A percentile compares a stretch with the other conserved stretches of the same genome.
phyloP scores from a whole-genome alignment of 2,888 invertebrate species.

The Archaeoteleia sp. region DNA sequence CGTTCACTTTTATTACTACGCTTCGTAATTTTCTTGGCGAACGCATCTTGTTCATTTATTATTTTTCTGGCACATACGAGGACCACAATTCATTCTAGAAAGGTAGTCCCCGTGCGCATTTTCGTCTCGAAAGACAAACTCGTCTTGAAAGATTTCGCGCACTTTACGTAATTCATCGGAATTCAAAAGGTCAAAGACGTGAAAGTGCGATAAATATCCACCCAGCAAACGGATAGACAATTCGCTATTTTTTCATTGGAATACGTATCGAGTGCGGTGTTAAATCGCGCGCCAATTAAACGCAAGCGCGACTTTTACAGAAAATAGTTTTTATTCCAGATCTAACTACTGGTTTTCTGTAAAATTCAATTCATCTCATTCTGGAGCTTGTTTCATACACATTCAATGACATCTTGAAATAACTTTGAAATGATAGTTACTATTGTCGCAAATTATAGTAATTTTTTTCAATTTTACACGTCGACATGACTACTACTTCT shows the following conservation, averaged over 20 bases:
- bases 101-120: neutral
- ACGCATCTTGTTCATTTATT: neutral
- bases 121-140: slow-evolving; percentile 3
- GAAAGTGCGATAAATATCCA: slow-evolving; percentile 22
- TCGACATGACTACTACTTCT: slow-evolving; percentile 33
- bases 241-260: too few species aligned
- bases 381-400: slow-evolving; percentile 33
- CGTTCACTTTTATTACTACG: slow-evolving; percentile 18
- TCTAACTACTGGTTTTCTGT: slow-evolving; percentile 23
- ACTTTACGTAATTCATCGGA: slow-evolving; percentile 25
- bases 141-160: neutral
- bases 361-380: slow-evolving; percentile 15
- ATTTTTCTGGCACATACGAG: neutral
- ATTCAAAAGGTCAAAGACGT: slow-evolving; percentile 43
- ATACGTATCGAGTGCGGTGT: too few species aligned
- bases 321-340: slow-evolving; percentile 9
- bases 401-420: slow-evolving; percentile 30
- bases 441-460: slow-evolving; percentile 42
- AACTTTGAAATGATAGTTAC: slow-evolving; percentile 37
- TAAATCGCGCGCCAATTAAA: slow-evolving; percentile 9
- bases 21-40: slow-evolving; percentile 4
- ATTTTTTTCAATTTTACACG: slow-evolving; percentile 30
- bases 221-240: too few species aligned
- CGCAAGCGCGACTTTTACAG: slow-evolving; percentile 2
- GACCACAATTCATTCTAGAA: neutral